Conservation (phyloP, 2,888 invertebrate species). For the Mythimna loreyi region DNA sequence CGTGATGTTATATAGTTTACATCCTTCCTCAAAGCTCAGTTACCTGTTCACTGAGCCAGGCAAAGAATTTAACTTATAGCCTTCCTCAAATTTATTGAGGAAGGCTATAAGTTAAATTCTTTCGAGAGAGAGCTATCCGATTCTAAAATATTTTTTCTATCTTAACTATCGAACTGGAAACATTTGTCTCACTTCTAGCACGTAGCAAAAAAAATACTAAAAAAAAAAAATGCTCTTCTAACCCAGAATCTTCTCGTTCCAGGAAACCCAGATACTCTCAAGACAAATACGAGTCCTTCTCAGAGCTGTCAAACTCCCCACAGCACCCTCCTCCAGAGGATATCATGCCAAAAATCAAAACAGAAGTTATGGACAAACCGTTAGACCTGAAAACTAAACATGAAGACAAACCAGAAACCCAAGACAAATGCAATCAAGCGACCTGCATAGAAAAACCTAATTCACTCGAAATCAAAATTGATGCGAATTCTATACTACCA, state of each 20-base stretch:
- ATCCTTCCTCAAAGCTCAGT: no score
- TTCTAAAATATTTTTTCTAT: no score
- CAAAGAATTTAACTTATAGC: no score
- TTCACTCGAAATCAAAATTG: constrained; percentile 83
- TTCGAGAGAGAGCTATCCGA: no score
- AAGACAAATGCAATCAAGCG: constrained; percentile 80
- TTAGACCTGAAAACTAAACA: constrained; percentile 82
- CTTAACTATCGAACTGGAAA: no score
- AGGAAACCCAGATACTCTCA: constrained; percentile 86
- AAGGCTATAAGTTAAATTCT: no score
- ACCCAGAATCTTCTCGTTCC: constrained; percentile 30
- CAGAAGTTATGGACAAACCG: constrained; percentile 79
- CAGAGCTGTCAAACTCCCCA: constrained; percentile 86
- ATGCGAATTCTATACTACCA: constrained; percentile 83
- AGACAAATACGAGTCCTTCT: constrained; percentile 86
- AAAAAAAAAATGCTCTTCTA: not conserved
- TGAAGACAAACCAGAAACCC: constrained; percentile 75
- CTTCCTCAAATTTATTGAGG: no score
- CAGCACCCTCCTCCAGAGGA: constrained; percentile 83
- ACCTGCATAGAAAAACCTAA: constrained; percentile 73
- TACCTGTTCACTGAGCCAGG: no score
- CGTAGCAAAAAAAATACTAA: no score
- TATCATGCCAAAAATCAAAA: constrained; percentile 77
- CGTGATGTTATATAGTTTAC: no score
- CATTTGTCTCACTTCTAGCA: no score